phyloP scores from a whole-genome alignment of 64 coral and sea anemone species.

The Stichodactyla helianthus region DNA sequence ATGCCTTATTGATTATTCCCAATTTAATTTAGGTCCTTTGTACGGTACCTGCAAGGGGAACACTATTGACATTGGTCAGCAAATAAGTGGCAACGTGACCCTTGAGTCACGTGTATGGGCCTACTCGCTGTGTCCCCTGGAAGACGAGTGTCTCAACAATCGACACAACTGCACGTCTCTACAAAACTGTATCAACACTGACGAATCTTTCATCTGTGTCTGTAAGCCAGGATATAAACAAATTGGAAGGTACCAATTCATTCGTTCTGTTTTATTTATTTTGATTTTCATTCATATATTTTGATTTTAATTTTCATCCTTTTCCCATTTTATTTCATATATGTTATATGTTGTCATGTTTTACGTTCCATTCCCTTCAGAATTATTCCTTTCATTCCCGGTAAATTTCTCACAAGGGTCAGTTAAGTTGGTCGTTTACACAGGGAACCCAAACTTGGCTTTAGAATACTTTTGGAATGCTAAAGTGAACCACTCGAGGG shows the following conservation, averaged over 20 bases:
- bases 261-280: background rate
- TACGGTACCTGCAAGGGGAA: slow-evolving; percentile 32
- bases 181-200: slow-evolving; percentile 62
- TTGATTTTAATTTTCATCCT: background rate
- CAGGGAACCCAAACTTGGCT: no score
- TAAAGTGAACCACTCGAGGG: no score
- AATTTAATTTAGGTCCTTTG: slow-evolving; percentile 48
- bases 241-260: slow-evolving; percentile 4
- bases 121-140: slow-evolving; percentile 64
- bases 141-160: slow-evolving; percentile 80
- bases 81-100: background rate
- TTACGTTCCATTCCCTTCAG: background rate
- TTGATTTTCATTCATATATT: no score
- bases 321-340: background rate
- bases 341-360: no score
- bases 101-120: slow-evolving; percentile 58
- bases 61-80: slow-evolving; percentile 32
- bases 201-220: slow-evolving; percentile 52
- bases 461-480: no score
- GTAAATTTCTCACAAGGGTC: no score
- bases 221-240: slow-evolving; percentile 69
- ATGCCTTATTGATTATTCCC: background rate
- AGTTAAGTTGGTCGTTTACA: no score
- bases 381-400: background rate
- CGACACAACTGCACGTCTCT: slow-evolving; percentile 54